phyloP scores from a whole-genome alignment of 2,888 invertebrate genomes.

The Parasteatoda lunata region DNA sequence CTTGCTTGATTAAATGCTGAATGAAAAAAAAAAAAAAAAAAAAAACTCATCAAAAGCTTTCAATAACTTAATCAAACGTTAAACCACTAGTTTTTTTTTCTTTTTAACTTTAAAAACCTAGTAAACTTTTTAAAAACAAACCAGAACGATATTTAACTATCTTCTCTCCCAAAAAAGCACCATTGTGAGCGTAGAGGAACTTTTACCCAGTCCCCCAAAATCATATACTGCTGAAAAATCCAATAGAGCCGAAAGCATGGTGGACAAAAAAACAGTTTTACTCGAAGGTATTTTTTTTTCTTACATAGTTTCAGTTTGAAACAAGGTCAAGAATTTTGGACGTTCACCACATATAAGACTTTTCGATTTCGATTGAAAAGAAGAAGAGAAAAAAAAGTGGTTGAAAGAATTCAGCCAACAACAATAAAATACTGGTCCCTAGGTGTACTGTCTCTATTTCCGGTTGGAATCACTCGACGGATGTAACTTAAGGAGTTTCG shows the following conservation, averaged over 20 bases:
- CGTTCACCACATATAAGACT: not conserved
- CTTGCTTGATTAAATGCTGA: no score
- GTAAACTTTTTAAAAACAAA: no score
- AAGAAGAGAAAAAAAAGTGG: not conserved
- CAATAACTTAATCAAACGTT: no score
- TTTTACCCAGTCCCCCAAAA: no score
- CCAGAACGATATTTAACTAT: no score
- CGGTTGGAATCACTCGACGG: slow-evolving; percentile 48
- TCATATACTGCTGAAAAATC: not conserved
- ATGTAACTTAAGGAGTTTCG: slow-evolving; percentile 43
- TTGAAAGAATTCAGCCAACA: not conserved
- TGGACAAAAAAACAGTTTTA: not conserved
- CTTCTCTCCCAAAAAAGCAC: no score
- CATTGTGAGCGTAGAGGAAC: no score
- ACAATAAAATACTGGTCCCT: not conserved
- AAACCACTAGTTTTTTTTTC: no score
- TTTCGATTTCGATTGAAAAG: not conserved
- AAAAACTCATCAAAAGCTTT: no score
- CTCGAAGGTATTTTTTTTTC: not conserved
- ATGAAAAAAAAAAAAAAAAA: no score
- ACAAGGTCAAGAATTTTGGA: not conserved
- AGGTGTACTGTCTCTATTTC: slow-evolving; percentile 62
- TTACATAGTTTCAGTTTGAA: not conserved
- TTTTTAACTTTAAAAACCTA: no score
- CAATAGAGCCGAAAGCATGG: not conserved